Percentiles rank a stretch among this genome's conserved stretches.
These are phyloP conservation scores for Ostrea edulis DNA, from an alignment of 1,140 invertebrate genomes.

Conservation along the genomic window DNA sequence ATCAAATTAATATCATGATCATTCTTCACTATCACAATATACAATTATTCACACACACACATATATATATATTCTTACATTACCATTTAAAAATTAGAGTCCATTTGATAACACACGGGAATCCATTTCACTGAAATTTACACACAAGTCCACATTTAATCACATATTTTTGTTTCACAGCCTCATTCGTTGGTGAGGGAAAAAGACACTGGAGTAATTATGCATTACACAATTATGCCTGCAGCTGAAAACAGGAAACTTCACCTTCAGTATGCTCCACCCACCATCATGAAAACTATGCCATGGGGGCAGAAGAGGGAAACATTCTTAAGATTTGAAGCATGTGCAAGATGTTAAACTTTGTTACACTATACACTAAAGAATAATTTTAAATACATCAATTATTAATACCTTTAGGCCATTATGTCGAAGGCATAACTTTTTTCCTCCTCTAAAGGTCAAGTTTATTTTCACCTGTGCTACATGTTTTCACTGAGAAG, in stretches of 20 bases:
- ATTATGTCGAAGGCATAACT: not conserved
- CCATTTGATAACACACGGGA: not conserved
- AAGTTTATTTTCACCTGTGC: slow-evolving; percentile 21
- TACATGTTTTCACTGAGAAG: slow-evolving; percentile 16
- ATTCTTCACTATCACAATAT: not conserved
- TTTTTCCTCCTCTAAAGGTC: not conserved
- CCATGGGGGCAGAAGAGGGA: slow-evolving; percentile 19
- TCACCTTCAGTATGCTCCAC: slow-evolving; percentile 1
- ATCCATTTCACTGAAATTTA: not conserved
- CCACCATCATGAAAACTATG: slow-evolving; percentile 14
- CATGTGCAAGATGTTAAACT: slow-evolving; percentile 20
- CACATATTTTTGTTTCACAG: not conserved
- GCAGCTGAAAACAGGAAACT: slow-evolving; percentile 34
- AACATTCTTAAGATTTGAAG: not conserved
- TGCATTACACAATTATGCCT: slow-evolving; percentile 35
- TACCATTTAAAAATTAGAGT: not conserved
- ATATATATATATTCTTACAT: not conserved
- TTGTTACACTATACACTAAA: not conserved
- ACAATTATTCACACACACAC: not conserved
- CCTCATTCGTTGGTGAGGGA: slow-evolving; percentile 18
- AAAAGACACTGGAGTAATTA: slow-evolving; percentile 31
- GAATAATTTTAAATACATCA: slow-evolving; percentile 14
- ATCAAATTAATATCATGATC: not conserved
- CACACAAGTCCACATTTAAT: slow-evolving; percentile 5
- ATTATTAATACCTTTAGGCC: not conserved